A percentile compares a stretch with the other conserved stretches of the same genome.
These are phyloP conservation scores for Euura lappo DNA, from an alignment of 1,140 invertebrate genomes.

Conservation along the genomic window DNA sequence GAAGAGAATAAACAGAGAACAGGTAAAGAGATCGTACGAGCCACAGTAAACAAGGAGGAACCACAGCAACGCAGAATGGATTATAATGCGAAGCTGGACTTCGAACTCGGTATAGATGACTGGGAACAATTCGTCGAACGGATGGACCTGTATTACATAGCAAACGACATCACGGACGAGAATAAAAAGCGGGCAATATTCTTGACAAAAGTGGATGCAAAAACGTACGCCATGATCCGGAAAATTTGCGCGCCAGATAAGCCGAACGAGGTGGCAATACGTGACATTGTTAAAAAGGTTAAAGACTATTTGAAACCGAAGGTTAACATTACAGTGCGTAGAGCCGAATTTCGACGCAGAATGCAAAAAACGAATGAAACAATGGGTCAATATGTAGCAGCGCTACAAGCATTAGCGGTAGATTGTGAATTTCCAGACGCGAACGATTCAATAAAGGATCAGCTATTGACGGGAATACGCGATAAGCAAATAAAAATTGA, in stretches of 20 bases:
- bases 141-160: conserved; percentile 17
- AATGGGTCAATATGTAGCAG: conserved; percentile 19
- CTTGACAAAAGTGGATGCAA: conserved; percentile 15
- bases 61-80: too few relatives aligned
- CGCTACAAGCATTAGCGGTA: conserved; percentile 17
- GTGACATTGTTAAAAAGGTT: conserved; percentile 18
- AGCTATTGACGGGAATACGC: conserved; percentile 19
- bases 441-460: conserved; percentile 2
- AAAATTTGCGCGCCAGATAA: conserved; percentile 23
- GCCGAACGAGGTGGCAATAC: conserved; percentile 11
- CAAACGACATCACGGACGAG: conserved; percentile 18
- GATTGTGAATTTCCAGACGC: conserved; percentile 18
- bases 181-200: conserved; percentile 13
- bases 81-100: too few relatives aligned
- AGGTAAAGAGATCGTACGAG: too few relatives aligned
- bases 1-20: too few relatives aligned
- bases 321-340: conserved; percentile 15
- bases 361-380: conserved; percentile 20
- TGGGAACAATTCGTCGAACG: conserved; percentile 21
- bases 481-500: conserved; percentile 13
- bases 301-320: conserved; percentile 21
- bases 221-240: conserved; percentile 18
- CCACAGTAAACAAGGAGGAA: too few relatives aligned
- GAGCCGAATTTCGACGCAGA: conserved; percentile 17
- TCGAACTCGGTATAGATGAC: background rate